Conservation (phyloP, 1,140 invertebrate species). For the Chlorops oryzae region DNA sequence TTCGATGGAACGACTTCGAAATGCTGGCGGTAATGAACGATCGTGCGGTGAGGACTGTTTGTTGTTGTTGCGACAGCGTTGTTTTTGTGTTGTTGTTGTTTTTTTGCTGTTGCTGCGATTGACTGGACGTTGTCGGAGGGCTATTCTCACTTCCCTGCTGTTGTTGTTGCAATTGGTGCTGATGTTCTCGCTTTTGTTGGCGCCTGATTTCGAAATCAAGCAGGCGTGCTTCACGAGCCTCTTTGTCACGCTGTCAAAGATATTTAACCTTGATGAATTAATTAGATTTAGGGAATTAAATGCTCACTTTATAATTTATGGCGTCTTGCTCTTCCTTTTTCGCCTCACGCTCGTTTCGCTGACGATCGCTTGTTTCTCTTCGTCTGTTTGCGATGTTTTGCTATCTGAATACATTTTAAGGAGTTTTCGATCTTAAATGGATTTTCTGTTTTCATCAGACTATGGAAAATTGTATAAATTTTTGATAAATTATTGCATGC, state of each 20-base stretch:
- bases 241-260: constrained; percentile 41
- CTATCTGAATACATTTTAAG: constrained; percentile 42
- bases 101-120: constrained; percentile 18
- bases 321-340: constrained; percentile 48
- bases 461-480: no score
- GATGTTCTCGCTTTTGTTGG: constrained; percentile 46
- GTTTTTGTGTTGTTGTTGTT: constrained; percentile 19
- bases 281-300: neutral
- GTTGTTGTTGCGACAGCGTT: constrained; percentile 13
- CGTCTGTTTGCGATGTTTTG: constrained; percentile 47
- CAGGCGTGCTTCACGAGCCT: constrained; percentile 45
- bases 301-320: constrained; percentile 45
- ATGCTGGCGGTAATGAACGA: constrained; percentile 39
- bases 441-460: no score
- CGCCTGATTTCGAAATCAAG: constrained; percentile 46
- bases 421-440: no score
- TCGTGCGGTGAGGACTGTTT: constrained; percentile 33
- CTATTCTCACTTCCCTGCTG: constrained; percentile 26
- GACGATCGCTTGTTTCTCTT: constrained; percentile 47
- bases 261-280: neutral
- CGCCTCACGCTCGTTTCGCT: constrained; percentile 45
- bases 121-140: constrained; percentile 13
- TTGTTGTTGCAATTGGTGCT: constrained; percentile 38
- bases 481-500: neutral
- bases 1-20: constrained; percentile 43